Base-by-base conservation (phyloP, 2,888 invertebrate genomes). In the Bellardia bayeri region DNA sequence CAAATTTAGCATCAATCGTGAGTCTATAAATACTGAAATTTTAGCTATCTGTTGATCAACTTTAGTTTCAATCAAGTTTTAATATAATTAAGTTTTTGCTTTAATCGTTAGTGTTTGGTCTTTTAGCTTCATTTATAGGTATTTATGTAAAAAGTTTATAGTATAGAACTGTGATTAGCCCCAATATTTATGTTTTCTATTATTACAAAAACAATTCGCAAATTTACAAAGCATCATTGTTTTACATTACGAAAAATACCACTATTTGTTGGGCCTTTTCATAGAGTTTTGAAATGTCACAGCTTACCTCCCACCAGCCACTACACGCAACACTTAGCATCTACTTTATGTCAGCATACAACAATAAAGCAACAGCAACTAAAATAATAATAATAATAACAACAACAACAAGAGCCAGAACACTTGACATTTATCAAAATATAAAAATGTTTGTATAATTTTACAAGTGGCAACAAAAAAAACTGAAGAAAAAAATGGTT, bases 381-480 rank as follows among this genome's bases (percentile, higher is more conserved):
- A 56, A 8, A 37, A 56, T 33, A 56, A 33, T 58, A 54, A 68
- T 6, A 23, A 61, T 3, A 51, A 49, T 14, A 49, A 63, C n/a
- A 82, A 66, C 37, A 72, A 49, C 49, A 58, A 42, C 23, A 49
- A 75, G n/a, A 68, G 23, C 61, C 40, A 16, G 5, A 83, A 64
- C 83, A 78, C 74, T 82, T 71, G 68, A 79, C 78, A 85, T 79
- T 78, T 85, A 85, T 75, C 69, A 75, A 82, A 87, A 71, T 40
- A 64, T 51, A 49, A 16, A 49, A 13, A 49, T 66, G 23, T 45
- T 56, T 66, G 23, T 82, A 54, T 56, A 61, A 42, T 66, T 56
- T 78, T 81, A 30, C 11, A 51, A 45, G 33, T 49, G n/a, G 7
- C 11, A 42, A 30, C 37, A 40, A 30, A 2, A 40, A 23, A 37